A percentile compares a stretch with the other conserved stretches of the same genome.
phyloP scores from a whole-genome alignment of 2,113 vertebrate genomes.

The Neopipo cinnamomea region DNA sequence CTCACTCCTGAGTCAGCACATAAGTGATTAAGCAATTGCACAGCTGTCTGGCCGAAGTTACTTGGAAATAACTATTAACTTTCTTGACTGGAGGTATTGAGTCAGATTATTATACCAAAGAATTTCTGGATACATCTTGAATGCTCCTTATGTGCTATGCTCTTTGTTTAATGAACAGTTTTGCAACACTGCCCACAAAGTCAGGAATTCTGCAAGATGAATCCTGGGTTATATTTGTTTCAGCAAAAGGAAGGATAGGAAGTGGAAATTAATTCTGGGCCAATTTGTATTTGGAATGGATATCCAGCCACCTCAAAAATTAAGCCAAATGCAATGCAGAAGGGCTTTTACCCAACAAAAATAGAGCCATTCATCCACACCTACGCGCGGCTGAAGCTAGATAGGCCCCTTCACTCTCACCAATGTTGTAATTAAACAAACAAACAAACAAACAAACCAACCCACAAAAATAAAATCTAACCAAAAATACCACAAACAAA shows the following conservation, averaged over 20 bases:
- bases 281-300: constrained; percentile 36
- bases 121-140: background rate
- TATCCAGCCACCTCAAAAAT: constrained; percentile 11
- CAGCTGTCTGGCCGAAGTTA: background rate
- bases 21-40: background rate
- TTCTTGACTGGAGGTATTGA: constrained; percentile 11
- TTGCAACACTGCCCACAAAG: background rate
- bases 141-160: background rate
- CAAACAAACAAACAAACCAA: background rate
- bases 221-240: constrained; percentile 19
- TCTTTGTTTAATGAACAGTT: background rate
- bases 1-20: constrained; percentile 27
- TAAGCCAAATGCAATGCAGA: constrained; percentile 42
- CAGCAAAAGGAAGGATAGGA: constrained; percentile 17
- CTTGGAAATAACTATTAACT: constrained; percentile 38
- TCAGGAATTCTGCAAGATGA: background rate
- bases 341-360: constrained; percentile 1
- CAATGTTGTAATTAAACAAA: constrained; percentile 3
- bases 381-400: background rate
- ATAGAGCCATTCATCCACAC: constrained; percentile 1
- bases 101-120: constrained; percentile 17
- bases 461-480: no score
- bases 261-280: constrained; percentile 37
- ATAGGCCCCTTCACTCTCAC: constrained; percentile 33
- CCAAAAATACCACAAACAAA: no score